Percentiles rank a stretch among this genome's conserved stretches.
Conservation (phyloP, 2,113 vertebrate genomes). For the Cavia porcellus region DNA sequence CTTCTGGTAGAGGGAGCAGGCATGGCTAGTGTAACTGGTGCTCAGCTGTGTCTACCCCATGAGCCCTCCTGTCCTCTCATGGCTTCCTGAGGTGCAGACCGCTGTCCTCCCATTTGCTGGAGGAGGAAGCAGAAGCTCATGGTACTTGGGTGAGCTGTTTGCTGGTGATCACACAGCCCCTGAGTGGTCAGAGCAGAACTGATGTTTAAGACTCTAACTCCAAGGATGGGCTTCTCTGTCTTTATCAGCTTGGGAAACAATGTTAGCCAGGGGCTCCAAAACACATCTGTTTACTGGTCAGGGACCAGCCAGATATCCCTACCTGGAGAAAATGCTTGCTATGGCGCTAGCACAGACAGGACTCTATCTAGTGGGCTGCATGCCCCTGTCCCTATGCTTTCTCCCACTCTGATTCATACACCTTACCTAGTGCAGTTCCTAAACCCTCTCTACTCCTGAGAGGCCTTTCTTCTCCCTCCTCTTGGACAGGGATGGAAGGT, state of each 20-base stretch:
- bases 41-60: not conserved
- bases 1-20: not conserved
- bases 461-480: constrained; percentile 75
- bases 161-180: not conserved
- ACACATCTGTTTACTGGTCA: constrained; percentile 66
- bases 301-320: constrained; percentile 46
- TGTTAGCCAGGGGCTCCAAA: constrained; percentile 37
- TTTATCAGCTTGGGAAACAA: constrained; percentile 34
- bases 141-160: not conserved
- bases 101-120: not conserved
- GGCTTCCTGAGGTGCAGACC: not conserved
- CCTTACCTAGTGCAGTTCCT: constrained; percentile 55
- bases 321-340: not conserved
- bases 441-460: constrained; percentile 31
- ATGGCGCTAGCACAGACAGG: constrained; percentile 69
- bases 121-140: not conserved
- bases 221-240: not conserved
- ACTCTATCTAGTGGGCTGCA: constrained; percentile 66
- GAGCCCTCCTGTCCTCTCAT: not conserved
- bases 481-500: constrained; percentile 58
- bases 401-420: constrained; percentile 62
- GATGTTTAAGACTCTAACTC: not conserved
- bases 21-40: not conserved
- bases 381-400: constrained; percentile 33
- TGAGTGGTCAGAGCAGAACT: not conserved